Evolutionary conservation across 2,888 invertebrate genomes (phyloP).

Genomic region (Pterostichus madidus): DNA sequence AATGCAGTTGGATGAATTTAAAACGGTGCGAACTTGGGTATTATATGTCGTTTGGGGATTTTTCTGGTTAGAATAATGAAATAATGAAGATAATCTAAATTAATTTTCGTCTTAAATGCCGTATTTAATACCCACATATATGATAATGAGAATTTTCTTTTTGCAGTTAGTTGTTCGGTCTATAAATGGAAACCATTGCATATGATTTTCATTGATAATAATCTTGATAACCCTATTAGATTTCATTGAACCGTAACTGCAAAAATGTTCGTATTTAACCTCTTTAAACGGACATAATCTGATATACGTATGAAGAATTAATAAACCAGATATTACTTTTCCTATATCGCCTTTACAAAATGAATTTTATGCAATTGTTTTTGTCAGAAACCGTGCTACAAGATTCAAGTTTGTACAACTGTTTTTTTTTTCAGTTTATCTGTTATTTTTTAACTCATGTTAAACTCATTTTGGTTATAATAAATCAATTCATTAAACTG

Average conservation of each 20-base stretch:
- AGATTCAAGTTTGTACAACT: no score
- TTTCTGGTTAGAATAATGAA: not conserved
- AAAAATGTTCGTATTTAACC: no score
- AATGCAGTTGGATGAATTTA: not conserved
- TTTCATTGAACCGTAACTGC: not conserved
- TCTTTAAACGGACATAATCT: no score
- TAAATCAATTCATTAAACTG: no score
- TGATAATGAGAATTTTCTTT: conserved; percentile 24
- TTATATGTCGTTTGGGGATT: not conserved
- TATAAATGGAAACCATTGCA: conserved; percentile 6
- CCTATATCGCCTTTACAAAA: no score
- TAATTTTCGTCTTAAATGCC: conserved; percentile 26
- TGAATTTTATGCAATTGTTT: no score
- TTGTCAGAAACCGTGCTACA: no score
- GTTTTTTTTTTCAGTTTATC: no score
- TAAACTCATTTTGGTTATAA: no score
- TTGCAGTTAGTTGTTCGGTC: not conserved
- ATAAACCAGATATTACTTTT: no score
- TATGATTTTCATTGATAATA: conserved; percentile 10
- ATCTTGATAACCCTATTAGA: not conserved
- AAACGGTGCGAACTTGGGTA: conserved; percentile 3
- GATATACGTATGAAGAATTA: no score
- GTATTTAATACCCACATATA: conserved; percentile 27
- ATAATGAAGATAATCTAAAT: conserved; percentile 30
- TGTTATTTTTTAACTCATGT: no score